Evolutionary conservation across 2,113 vertebrate genomes (phyloP).

Genomic region (Cheilinus undulatus): DNA sequence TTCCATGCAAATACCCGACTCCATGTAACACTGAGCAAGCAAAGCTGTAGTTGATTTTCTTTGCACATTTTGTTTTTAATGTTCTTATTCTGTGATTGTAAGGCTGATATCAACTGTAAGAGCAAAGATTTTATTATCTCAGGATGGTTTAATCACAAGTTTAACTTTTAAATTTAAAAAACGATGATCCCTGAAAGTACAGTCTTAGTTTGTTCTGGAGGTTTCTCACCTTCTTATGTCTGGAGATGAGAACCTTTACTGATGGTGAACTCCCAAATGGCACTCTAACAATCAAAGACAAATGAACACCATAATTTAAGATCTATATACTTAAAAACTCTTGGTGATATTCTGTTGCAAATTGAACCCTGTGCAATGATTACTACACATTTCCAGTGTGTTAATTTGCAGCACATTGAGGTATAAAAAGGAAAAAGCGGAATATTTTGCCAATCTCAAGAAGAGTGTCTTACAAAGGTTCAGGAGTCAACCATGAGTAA

Average conservation of each 20-base stretch:
- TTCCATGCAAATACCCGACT: neutral
- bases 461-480: too few relatives aligned
- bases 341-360: too few relatives aligned
- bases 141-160: neutral
- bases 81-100: neutral
- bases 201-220: constrained; percentile 17
- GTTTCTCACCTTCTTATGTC: neutral
- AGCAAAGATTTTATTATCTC: neutral
- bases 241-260: neutral
- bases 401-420: too few relatives aligned
- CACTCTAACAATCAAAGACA: neutral
- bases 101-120: too few relatives aligned
- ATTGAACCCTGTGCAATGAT: too few relatives aligned
- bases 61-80: neutral
- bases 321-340: too few relatives aligned
- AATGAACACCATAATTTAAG: too few relatives aligned
- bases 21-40: neutral
- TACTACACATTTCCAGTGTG: too few relatives aligned
- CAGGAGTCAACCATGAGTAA: neutral
- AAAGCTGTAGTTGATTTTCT: neutral
- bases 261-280: neutral
- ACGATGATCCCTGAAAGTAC: too few relatives aligned
- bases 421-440: too few relatives aligned
- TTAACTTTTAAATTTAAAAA: too few relatives aligned
- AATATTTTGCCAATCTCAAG: too few relatives aligned